phyloP scores from a whole-genome alignment of 2,888 invertebrate species.

The Diogma glabrata region DNA sequence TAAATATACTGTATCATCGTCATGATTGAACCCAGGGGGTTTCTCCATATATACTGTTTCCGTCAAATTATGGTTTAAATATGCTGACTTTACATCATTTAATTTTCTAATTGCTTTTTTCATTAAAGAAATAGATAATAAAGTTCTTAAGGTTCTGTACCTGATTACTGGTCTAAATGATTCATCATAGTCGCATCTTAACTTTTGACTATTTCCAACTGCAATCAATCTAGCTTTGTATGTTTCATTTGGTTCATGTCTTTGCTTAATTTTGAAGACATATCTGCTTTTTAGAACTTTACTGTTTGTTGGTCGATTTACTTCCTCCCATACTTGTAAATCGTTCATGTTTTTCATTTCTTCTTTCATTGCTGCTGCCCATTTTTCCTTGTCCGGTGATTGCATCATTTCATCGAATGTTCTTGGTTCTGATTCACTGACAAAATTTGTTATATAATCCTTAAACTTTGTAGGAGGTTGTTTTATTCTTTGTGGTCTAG shows the following conservation, averaged over 20 bases:
- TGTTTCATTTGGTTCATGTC: not conserved
- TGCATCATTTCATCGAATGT: not conserved
- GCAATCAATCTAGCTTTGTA: not conserved
- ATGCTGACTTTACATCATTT: not conserved
- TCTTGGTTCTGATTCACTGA: not conserved
- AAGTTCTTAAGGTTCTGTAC: not conserved
- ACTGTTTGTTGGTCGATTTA: not conserved
- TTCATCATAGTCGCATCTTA: not conserved
- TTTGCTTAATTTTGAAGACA: not conserved
- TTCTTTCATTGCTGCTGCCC: not conserved
- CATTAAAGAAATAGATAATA: not conserved
- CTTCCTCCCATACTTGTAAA: not conserved
- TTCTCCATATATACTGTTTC: not conserved
- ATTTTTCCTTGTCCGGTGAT: not conserved
- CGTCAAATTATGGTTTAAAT: not conserved
- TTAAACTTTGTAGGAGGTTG: slow-evolving; percentile 1
- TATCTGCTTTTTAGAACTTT: not conserved
- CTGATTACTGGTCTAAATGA: not conserved
- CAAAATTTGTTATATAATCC: not conserved
- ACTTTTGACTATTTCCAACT: not conserved
- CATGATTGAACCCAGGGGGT: not conserved
- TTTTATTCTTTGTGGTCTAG: not conserved
- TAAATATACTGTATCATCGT: not conserved
- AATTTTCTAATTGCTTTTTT: not conserved
- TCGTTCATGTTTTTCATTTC: not conserved